phyloP scores from a whole-genome alignment of 1,140 invertebrate genomes.

The Ceratosolen fusciceps region DNA sequence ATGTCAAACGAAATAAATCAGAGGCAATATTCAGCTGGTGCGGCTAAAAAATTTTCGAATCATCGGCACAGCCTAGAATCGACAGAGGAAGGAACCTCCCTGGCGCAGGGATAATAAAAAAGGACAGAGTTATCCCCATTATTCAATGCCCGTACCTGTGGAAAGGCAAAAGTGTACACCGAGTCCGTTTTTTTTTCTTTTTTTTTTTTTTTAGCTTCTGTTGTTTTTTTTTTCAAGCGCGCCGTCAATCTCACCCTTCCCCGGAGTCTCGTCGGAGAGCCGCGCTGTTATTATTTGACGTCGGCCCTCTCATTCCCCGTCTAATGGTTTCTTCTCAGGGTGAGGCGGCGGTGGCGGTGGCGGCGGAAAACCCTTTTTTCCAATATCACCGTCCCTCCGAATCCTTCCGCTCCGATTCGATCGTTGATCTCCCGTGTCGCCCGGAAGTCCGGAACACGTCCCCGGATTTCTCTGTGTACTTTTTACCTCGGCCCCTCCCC shows the following conservation, averaged over 20 bases:
- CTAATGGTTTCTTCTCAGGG: slow-evolving; percentile 69
- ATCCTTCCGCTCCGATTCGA: background rate
- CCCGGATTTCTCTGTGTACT: slow-evolving; percentile 7
- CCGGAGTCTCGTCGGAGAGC: slow-evolving; percentile 56
- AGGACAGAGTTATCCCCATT: slow-evolving; percentile 45
- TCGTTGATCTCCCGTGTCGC: slow-evolving; percentile 25
- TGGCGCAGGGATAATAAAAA: background rate
- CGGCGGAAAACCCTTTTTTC: slow-evolving; percentile 62
- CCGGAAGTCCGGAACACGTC: slow-evolving; percentile 37
- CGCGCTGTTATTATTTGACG: slow-evolving; percentile 60
- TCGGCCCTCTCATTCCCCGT: slow-evolving; percentile 53
- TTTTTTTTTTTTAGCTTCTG: too few species aligned
- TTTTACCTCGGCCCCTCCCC: slow-evolving; percentile 37
- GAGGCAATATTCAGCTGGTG: background rate
- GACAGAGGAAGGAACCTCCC: slow-evolving; percentile 15
- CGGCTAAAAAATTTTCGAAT: slow-evolving; percentile 1
- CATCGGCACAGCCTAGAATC: slow-evolving; percentile 41
- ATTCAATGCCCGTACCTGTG: slow-evolving; percentile 53
- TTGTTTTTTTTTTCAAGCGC: slow-evolving; percentile 56
- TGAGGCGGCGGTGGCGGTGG: slow-evolving; percentile 53
- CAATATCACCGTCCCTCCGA: slow-evolving; percentile 34
- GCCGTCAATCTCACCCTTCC: slow-evolving; percentile 26
- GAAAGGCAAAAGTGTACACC: slow-evolving; percentile 64
- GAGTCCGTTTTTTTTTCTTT: slow-evolving; percentile 54
- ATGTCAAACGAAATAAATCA: slow-evolving; percentile 27